Percentiles rank a stretch among this genome's conserved stretches.
Evolutionary conservation across 2,888 invertebrate species (phyloP).

Genomic region (Rhingia rostrata): DNA sequence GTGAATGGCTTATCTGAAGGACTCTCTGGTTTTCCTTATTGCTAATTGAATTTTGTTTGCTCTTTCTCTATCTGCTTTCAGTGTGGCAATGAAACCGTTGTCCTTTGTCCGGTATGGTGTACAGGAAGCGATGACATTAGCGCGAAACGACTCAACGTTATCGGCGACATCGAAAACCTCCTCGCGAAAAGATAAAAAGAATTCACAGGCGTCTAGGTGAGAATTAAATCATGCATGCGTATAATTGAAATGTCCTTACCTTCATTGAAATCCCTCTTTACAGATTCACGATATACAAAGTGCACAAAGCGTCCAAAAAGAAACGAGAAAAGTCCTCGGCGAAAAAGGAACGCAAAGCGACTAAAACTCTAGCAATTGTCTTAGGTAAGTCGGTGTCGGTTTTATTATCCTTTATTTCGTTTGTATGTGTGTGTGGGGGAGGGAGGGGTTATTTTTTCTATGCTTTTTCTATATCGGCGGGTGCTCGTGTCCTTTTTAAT

Average conservation of each 20-base stretch:
- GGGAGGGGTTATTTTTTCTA: neutral
- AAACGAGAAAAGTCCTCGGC: slow-evolving; percentile 97
- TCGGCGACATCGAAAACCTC: slow-evolving; percentile 84
- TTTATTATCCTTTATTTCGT: slow-evolving; percentile 30
- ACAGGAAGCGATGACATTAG: slow-evolving; percentile 83
- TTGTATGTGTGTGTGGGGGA: neutral
- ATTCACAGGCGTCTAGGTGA: slow-evolving; percentile 83
- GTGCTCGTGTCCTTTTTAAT: slow-evolving; percentile 18
- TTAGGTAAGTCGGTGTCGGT: slow-evolving; percentile 88
- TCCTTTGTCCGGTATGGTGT: slow-evolving; percentile 82
- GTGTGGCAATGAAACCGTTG: slow-evolving; percentile 87
- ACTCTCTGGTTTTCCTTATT: slow-evolving; percentile 18
- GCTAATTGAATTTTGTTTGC: slow-evolving; percentile 44
- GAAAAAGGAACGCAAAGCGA: slow-evolving; percentile 97
- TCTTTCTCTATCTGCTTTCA: slow-evolving; percentile 75
- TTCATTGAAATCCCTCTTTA: slow-evolving; percentile 47
- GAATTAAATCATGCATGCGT: slow-evolving; percentile 19
- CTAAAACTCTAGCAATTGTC: slow-evolving; percentile 98
- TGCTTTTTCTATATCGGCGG: slow-evolving; percentile 4
- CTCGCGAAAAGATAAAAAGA: slow-evolving; percentile 83
- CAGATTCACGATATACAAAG: slow-evolving; percentile 95
- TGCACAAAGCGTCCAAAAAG: slow-evolving; percentile 96
- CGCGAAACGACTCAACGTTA: slow-evolving; percentile 85
- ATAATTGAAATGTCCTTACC: slow-evolving; percentile 28
- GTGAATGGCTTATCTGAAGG: slow-evolving; percentile 2